A percentile compares a stretch with the other conserved stretches of the same genome.
Evolutionary conservation across 2,888 invertebrate genomes (phyloP).

Genomic region (Stenchaetothrips biformis): DNA sequence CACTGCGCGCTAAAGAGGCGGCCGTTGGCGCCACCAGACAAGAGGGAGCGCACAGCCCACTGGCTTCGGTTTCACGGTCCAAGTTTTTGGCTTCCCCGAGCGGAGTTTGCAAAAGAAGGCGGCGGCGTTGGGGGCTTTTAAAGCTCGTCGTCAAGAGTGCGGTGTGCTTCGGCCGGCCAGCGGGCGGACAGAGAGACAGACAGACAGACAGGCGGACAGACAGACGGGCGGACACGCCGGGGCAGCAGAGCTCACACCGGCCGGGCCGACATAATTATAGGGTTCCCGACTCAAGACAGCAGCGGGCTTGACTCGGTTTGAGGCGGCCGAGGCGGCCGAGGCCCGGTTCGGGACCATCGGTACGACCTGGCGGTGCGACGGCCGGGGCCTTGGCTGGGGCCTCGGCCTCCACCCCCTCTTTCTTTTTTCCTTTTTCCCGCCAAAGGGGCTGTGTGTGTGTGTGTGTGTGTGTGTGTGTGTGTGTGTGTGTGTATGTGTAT

Average conservation of each 20-base stretch:
- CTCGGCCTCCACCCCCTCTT: background rate
- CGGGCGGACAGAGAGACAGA: background rate
- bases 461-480: too few species aligned
- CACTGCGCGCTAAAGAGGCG: background rate
- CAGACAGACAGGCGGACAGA: background rate
- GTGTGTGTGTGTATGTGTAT: too few species aligned
- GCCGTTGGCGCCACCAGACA: background rate
- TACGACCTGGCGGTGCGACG: background rate
- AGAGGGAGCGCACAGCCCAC: background rate
- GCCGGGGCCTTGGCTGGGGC: background rate
- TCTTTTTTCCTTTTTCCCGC: background rate
- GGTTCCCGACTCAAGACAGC: background rate
- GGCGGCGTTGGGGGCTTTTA: background rate
- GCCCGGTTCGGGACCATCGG: background rate
- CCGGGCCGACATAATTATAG: conserved; percentile 13
- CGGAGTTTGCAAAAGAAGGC: too few species aligned
- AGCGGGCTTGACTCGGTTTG: background rate
- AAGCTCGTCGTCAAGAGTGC: background rate
- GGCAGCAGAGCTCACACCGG: background rate
- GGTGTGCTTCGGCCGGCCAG: background rate
- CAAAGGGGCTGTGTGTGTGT: too few species aligned
- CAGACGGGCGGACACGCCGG: background rate
- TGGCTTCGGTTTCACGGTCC: background rate
- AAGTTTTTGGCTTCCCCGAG: background rate
- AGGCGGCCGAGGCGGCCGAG: background rate